Evolutionary conservation across 1,140 invertebrate genomes (phyloP), one percentile per base, ranked within the genome.

Genomic region (Nilaparvata lugens): DNA sequence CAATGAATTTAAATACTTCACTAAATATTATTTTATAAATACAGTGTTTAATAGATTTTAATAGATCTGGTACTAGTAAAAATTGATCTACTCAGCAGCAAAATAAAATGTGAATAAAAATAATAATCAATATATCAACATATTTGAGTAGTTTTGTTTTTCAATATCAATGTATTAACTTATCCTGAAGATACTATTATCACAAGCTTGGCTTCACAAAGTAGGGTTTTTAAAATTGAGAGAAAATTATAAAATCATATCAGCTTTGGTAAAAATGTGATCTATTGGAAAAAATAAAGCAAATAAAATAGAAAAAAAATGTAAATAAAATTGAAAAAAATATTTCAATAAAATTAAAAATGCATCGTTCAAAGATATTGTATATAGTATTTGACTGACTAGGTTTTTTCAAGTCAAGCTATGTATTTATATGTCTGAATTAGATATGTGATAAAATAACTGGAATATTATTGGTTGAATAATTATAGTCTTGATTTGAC

Each of bases 141-240:
- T n/a, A 35, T 35, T 35, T 35, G 7, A 35, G 31, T 35, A 9
- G 2, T 35, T 35, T 35, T 35, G n/a, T n/a, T 9, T 28, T 3
- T 28, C 9, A 35, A 35, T 35, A 35, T 35, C 24, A 58, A 58
- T 19, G 40, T 58, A n/a, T 45, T 40, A 58, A 58, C 56, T 19
- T 45, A 58, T 58, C 56, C 56, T 58, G 56, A 45, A 40, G 56
- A 58, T 45, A 43, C 40, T 58, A 58, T 25, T 58, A 58, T 58
- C 56, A 58, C 56, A 58, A 40, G 56, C 56, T 11, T 58, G 56
- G 56, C 48, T 40, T 58, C 42, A 56, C 35, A 54, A 19, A 38
- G 48, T 45, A 45, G 40, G 56, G 40, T 58, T 57, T 24, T 31
- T 40, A 6, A 40, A 56, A 21, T 28, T 56, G 54, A 6, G 54